These are phyloP conservation scores for Uromys caudimaculatus DNA, from an alignment of 2,797 vertebrate species.

Conservation along the genomic window DNA sequence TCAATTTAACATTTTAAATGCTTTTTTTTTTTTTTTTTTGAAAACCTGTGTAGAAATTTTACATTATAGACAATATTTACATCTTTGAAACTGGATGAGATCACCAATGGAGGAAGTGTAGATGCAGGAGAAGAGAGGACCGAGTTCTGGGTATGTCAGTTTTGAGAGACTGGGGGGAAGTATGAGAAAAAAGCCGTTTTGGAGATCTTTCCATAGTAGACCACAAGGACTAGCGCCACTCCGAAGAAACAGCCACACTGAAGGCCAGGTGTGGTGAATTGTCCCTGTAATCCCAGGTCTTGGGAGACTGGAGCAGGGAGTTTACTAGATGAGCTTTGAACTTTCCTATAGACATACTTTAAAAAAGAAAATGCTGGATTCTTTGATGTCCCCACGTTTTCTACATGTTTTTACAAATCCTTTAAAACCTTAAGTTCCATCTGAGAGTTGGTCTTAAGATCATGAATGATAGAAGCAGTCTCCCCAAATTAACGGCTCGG, in stretches of 20 bases:
- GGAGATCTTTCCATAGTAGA: neutral
- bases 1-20: conserved; percentile 5
- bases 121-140: neutral
- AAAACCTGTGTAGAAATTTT: neutral
- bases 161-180: neutral
- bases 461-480: neutral
- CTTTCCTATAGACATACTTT: neutral
- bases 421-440: neutral
- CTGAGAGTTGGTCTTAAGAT: conserved; percentile 28
- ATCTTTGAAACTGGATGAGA: neutral
- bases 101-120: neutral
- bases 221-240: neutral
- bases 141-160: neutral
- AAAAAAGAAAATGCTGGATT: conserved; percentile 30
- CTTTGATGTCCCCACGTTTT: conserved; percentile 8
- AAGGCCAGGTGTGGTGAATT: neutral
- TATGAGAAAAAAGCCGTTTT: neutral
- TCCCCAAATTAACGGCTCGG: neutral
- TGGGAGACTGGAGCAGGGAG: neutral
- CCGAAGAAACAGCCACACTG: conserved; percentile 17
- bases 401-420: conserved; percentile 36
- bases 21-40: neutral
- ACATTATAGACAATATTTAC: conserved; percentile 17
- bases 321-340: neutral
- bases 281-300: neutral